phyloP scores from a whole-genome alignment of 2,888 invertebrate species.

The Mimumesa dahlbomi region DNA sequence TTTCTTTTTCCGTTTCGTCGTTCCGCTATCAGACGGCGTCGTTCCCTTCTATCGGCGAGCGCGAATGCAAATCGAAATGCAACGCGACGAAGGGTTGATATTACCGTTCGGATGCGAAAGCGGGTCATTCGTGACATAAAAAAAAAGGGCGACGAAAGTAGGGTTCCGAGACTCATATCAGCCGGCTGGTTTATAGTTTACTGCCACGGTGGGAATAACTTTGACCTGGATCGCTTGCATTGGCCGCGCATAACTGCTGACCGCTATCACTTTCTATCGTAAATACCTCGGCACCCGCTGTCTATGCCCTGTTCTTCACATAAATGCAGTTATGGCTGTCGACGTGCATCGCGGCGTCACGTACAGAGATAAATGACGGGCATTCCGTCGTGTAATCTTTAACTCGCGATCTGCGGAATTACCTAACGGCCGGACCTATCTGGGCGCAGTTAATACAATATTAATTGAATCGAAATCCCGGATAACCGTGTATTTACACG shows the following conservation, averaged over 20 bases:
- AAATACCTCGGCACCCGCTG: conserved; percentile 41
- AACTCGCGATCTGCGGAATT: too few relatives aligned
- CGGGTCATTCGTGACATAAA: conserved; percentile 64
- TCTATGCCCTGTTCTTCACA: conserved; percentile 37
- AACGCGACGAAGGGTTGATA: conserved; percentile 8
- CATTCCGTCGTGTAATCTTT: too few relatives aligned
- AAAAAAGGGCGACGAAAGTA: conserved; percentile 65
- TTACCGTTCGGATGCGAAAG: conserved; percentile 59
- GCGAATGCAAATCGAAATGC: not conserved
- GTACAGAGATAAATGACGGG: not conserved
- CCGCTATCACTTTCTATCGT: conserved; percentile 65
- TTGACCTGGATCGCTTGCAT: conserved; percentile 75
- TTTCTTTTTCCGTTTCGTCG: too few relatives aligned
- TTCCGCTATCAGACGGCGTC: too few relatives aligned
- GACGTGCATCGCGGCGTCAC: conserved; percentile 27
- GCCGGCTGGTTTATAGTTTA: conserved; percentile 55
- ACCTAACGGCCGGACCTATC: too few relatives aligned
- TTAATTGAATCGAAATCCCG: too few relatives aligned
- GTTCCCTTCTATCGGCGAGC: not conserved
- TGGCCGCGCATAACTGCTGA: conserved; percentile 57
- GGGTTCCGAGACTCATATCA: conserved; percentile 41
- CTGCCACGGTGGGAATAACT: conserved; percentile 69
- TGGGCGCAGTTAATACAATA: too few relatives aligned
- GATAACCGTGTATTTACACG: too few relatives aligned
- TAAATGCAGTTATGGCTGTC: conserved; percentile 6